Evolutionary conservation across 2,113 vertebrate species (phyloP).

Genomic region (Forbesichthys agassizii): DNA sequence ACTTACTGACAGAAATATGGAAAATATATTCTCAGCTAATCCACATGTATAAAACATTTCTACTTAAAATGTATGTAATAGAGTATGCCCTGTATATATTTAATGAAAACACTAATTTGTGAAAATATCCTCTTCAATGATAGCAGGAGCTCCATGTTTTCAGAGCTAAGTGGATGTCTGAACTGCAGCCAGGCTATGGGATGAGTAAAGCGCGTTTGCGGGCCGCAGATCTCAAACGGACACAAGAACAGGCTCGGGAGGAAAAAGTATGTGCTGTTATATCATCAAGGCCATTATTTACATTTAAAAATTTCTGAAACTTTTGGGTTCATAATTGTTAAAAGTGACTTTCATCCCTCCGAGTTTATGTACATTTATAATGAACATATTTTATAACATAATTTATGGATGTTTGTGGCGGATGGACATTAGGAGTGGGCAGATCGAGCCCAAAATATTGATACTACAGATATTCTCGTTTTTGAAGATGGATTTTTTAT

Average conservation of each 20-base stretch:
- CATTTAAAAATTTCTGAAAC: no score
- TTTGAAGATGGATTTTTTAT: no score
- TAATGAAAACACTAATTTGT: slow-evolving; percentile 1
- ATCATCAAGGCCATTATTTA: background rate
- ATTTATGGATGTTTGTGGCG: background rate
- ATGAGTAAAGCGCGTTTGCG: slow-evolving; percentile 69
- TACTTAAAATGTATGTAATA: no score
- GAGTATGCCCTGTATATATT: background rate
- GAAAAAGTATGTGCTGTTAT: slow-evolving; percentile 79
- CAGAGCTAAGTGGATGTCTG: slow-evolving; percentile 97
- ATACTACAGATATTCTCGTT: no score
- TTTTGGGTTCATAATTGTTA: no score
- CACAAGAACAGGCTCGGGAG: slow-evolving; percentile 86
- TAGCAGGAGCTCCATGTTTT: slow-evolving; percentile 93
- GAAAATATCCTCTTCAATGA: slow-evolving; percentile 18
- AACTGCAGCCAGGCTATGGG: slow-evolving; percentile 83
- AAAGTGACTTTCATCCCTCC: background rate
- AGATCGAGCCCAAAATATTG: no score
- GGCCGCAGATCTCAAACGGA: slow-evolving; percentile 79
- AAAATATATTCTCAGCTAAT: no score
- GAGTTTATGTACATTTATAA: background rate
- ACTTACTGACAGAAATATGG: no score
- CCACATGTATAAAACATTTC: no score
- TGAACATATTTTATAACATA: background rate
- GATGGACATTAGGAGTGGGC: background rate